Base-by-base conservation (phyloP, 1,140 invertebrate species). In the Sinonovacula constricta region DNA sequence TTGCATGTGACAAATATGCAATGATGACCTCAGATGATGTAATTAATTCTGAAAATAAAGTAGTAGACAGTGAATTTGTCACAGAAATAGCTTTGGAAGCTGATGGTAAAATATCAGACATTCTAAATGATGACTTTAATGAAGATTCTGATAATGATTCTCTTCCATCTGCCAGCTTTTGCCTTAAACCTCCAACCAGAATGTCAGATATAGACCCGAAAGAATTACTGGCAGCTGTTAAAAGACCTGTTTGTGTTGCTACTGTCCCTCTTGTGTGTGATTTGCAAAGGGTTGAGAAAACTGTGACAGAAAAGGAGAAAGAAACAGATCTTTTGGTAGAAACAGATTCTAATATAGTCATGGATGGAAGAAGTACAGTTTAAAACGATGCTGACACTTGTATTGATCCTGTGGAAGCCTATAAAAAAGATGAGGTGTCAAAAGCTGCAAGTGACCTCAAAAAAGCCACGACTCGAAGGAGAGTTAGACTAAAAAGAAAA, bases 401-500 rank as follows among this genome's bases (percentile, higher is more conserved):
- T 7, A 49, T 18, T 49, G 26, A 3, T 7, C n/a, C 26, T 22
- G 53, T 22, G 4, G 26, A 18, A 22, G 18, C 3, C 3, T 5
- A 18, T 7, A 18, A 18, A 5, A 54, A 18, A 5, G 26, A 3
- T 7, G 3, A 18, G 4, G 4, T 3, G 4, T 24, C n/a, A 3
- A 7, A 18, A 54, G 4, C 4, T 18, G n/a, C 53, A 5, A 54
- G 53, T 12, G 57, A 18, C 26, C 15, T 7, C 4, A 26, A 28
- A n/a, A 5, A 7, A 60, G 24, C 3, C 2, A 18, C 24, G 24
- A 30, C 1, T 22, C 28, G 22, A 22, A n/a, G 45, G 3, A 51
- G 39, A n/a, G 34, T 56, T 18, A 51, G 39, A n/a, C 39, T 56
- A 7, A 76, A 76, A 76, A 63, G 72, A 57, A 76, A 76, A 49